Conservation (phyloP, 1,140 invertebrate genomes). For the Trichonephila inaurata region DNA sequence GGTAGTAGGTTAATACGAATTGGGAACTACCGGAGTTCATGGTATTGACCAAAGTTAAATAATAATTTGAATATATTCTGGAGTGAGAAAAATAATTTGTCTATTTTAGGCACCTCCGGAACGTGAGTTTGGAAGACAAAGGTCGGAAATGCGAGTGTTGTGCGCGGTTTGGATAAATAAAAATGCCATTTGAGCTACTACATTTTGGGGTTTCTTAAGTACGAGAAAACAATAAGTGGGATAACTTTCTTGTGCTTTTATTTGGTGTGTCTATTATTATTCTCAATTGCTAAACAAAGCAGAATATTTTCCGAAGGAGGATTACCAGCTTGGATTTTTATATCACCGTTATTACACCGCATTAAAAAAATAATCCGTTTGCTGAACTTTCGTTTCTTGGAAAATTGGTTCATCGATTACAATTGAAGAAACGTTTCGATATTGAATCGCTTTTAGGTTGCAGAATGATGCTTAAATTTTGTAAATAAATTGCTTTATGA, state of each 20-base stretch:
- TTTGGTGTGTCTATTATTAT: slow-evolving; percentile 1
- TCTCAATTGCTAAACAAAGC: not conserved
- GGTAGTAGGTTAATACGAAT: slow-evolving; percentile 68
- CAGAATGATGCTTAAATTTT: too few species aligned
- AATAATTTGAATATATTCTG: slow-evolving; percentile 41
- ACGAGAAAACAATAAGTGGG: slow-evolving; percentile 23
- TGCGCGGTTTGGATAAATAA: slow-evolving; percentile 2
- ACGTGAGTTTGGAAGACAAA: slow-evolving; percentile 5
- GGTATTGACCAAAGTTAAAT: not conserved
- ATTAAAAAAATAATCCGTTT: not conserved
- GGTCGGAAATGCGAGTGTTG: slow-evolving; percentile 42
- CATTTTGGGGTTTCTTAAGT: not conserved
- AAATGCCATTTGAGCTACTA: not conserved
- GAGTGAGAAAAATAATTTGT: not conserved
- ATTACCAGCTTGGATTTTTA: not conserved
- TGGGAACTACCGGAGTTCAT: not conserved
- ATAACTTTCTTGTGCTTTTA: not conserved
- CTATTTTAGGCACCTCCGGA: slow-evolving; percentile 8
- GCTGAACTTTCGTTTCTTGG: not conserved
- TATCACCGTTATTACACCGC: not conserved
- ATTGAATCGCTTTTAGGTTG: too few species aligned
- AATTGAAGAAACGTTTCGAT: too few species aligned
- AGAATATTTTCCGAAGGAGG: not conserved
- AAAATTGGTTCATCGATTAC: not conserved
- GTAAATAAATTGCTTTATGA: too few species aligned